Conservation (phyloP, 2,113 vertebrate genomes). For the Rhabdomys dilectus region DNA sequence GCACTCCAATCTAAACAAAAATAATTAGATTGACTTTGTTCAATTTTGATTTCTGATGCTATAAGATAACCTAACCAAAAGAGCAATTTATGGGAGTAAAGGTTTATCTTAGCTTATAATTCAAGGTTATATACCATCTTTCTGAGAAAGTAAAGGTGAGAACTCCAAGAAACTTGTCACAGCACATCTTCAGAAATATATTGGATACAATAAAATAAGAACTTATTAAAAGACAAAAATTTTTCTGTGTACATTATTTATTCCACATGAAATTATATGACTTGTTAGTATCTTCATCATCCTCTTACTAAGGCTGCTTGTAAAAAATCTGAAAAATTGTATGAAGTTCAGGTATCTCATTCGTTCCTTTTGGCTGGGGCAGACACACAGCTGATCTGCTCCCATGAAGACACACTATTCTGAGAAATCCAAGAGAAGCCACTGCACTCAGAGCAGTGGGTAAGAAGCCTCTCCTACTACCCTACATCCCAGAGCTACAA, state of each 20-base stretch:
- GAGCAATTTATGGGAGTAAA: not conserved
- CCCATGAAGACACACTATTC: too few species aligned
- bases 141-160: not conserved
- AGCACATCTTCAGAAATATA: not conserved
- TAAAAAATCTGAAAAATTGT: constrained; percentile 31
- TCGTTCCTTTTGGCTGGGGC: not conserved
- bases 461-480: too few species aligned
- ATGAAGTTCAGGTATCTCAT: too few species aligned
- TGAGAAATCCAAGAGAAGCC: too few species aligned
- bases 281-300: not conserved
- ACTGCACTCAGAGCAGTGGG: too few species aligned
- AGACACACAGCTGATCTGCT: too few species aligned
- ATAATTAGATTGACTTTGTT: not conserved
- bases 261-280: not conserved
- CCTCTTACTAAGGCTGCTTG: not conserved
- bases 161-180: not conserved
- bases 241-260: not conserved
- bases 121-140: not conserved
- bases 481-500: too few species aligned
- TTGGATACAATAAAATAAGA: constrained; percentile 51
- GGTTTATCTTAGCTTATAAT: not conserved
- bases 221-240: constrained; percentile 47
- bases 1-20: not conserved
- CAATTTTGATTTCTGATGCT: not conserved
- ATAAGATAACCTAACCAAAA: not conserved